Evolutionary conservation across 2,113 vertebrate species (phyloP).

Genomic region (Xiphias gladius): DNA sequence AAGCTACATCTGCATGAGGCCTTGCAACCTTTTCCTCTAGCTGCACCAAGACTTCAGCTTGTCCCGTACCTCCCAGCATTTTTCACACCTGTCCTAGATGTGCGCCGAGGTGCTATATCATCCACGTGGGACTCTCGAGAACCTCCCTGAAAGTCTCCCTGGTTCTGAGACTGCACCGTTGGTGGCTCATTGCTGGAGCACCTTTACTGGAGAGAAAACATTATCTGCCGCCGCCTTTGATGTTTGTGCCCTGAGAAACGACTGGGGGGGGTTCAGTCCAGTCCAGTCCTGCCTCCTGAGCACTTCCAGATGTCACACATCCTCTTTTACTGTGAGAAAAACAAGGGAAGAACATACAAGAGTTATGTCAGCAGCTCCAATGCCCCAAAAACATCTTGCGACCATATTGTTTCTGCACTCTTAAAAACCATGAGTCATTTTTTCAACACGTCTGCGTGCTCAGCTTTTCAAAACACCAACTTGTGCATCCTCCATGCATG

Average conservation of each 20-base stretch:
- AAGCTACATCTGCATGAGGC: no score
- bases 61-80: background rate
- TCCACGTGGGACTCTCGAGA: background rate
- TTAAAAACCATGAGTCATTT: conserved; percentile 8
- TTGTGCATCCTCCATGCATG: background rate
- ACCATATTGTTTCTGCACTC: conserved; percentile 40
- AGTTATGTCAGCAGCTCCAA: conserved; percentile 27
- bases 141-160: background rate
- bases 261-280: background rate
- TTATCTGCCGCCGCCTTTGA: conserved; percentile 60
- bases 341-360: conserved; percentile 37
- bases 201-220: background rate
- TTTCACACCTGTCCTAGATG: conserved; percentile 1
- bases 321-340: conserved; percentile 65
- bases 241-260: conserved; percentile 54
- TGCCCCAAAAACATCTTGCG: conserved; percentile 62
- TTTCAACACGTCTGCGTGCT: background rate
- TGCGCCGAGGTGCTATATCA: background rate
- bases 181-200: background rate
- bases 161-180: background rate
- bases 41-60: no score
- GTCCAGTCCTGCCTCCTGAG: conserved; percentile 55
- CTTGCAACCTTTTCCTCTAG: no score
- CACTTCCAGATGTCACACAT: conserved; percentile 73
- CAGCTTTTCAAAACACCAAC: background rate